Percentiles rank a stretch among this genome's conserved stretches.
Conservation (phyloP, 2,113 vertebrate genomes). For the Natator depressus region DNA sequence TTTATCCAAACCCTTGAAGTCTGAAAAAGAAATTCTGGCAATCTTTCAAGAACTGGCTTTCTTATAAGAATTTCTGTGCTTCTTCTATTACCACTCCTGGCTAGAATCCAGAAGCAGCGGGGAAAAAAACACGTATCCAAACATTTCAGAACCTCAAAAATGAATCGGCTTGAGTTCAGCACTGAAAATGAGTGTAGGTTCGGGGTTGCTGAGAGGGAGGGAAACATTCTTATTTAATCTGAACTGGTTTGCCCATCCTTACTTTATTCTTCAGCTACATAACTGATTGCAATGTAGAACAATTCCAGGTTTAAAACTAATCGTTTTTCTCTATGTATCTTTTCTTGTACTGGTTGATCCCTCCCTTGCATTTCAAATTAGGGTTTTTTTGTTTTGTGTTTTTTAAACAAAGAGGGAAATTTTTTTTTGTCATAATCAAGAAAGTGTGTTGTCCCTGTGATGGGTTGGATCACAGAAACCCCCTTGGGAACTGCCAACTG, state of each 20-base stretch:
- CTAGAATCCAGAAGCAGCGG: accelerated
- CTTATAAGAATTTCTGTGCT: not conserved
- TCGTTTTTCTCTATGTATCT: not conserved
- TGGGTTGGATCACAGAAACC: no score
- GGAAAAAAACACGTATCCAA: accelerated
- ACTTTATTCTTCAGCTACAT: accelerated
- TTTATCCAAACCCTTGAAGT: not conserved
- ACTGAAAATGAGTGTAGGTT: not conserved
- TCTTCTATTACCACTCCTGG: accelerated
- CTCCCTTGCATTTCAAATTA: not conserved
- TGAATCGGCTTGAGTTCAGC: accelerated
- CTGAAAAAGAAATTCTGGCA: not conserved
- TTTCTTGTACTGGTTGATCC: no score
- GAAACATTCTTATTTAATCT: not conserved
- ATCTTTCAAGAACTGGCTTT: not conserved
- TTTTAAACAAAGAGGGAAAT: accelerated
- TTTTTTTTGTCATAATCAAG: not conserved
- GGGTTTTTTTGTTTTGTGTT: not conserved
- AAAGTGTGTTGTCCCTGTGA: not conserved
- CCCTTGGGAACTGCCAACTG: no score
- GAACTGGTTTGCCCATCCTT: accelerated
- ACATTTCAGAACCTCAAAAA: accelerated
- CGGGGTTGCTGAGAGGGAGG: not conserved
- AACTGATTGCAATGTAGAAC: not conserved
- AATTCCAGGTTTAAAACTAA: accelerated